Base-by-base conservation (phyloP, 2,113 vertebrate genomes). In the Caretta caretta region DNA sequence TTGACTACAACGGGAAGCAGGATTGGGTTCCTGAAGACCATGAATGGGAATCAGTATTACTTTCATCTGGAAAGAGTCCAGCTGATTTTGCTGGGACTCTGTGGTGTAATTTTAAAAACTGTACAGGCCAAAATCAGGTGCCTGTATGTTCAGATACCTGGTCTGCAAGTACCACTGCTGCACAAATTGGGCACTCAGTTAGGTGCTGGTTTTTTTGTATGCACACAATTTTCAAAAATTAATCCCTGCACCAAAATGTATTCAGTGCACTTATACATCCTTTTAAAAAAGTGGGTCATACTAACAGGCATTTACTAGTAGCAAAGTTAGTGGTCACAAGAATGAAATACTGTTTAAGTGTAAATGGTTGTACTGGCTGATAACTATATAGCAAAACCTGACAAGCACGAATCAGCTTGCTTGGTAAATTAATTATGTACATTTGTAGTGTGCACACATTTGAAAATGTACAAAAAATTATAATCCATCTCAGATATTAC, bases 211-310 rank as follows among this genome's bases (percentile, higher is more conserved):
- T 50, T 82, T 82, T 42, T 80, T 90, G 42, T 49, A 48, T 16
- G 53, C 11, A 80, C 0, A 51, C 5, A 57, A 48, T 83, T 84
- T 0, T 0, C 12, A 65, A 92, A 78, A 93, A 89, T 20, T 81
- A 25, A 51, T 3, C 38, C 25, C 51, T 80, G 84, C 75, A 56
- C 0, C 0, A 87, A 90, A 84, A 84, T 3, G 3, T 50, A 48
- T 4, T 57, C 75, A 78, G 38, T 1, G 0, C 13, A 24, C 1
- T 1, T 17, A 89, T 4, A 46, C 1, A 7, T 59, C 54, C 56
- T 1, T 65, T 51, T 12, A 46, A 48, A 48, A 16, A 82, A 80
- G 14, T 75, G 3, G 2, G 6, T 91, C 88, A 92, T 31, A 22
- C 3, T 29, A 82, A 14, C 7, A 22, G 82, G 59, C 85, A 90